Base-by-base conservation (phyloP, 2,888 invertebrate species). In the Yponomeuta evonymella region DNA sequence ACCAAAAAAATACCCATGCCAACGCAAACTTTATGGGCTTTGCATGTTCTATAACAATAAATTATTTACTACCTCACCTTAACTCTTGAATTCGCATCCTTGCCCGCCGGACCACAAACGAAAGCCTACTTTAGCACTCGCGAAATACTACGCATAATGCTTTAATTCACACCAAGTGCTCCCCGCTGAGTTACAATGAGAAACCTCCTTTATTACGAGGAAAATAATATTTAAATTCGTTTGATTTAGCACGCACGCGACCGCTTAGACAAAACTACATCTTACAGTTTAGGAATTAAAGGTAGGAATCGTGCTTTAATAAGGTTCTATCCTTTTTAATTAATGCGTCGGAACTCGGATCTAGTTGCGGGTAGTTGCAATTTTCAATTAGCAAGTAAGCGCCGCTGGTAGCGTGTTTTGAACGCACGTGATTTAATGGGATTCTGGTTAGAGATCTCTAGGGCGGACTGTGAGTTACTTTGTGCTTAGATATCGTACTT, bases 31-130 rank as follows among this genome's bases (percentile, higher is more conserved):
- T 91, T 91, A 92, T 90, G 91, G 91, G 87, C 89, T 89, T 91
- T 81, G 92, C 92, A 91, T 92, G 92, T 91, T 87, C 90, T 90
- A 90, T 89, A 90, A 90, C 90, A 90, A 92, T 92, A 92, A 92
- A 92, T 92, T 91, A 91, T 92, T 90, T 88, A 88, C 88, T 85
- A 88, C 89, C 86, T 51, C 68, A 68, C 87, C 85, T 89, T 87
- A 90, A 86, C 89, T 58, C 15, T 90, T 90, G 88, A 89, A 89
- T 89, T 83, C 81, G 86, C 86, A 87, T 89, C 86, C 84, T 85
- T 84, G 83, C 83, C 79, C 79, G 77, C 76, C 77, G 77, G 83
- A 81, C 81, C 79, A 79, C 81, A 81, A 81, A 81, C 83, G 76
- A 85, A 88, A 84, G 79, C 83, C 79, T 78, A 83, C 90, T 87